These are phyloP conservation scores for Anas platyrhynchos DNA, from an alignment of 2,113 vertebrate genomes.

Conservation along the genomic window DNA sequence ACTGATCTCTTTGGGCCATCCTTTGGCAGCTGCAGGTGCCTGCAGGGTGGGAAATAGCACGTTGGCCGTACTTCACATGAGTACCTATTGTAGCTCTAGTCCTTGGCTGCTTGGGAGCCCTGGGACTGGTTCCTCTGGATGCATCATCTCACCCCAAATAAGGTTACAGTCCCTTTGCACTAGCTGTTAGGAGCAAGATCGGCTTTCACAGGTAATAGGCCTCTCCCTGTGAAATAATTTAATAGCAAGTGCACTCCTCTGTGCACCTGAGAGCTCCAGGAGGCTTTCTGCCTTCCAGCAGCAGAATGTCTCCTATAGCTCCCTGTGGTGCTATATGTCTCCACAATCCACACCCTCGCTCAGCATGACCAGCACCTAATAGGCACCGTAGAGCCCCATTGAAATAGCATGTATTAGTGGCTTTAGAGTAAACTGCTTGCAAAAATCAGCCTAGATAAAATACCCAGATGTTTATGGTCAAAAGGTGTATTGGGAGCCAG, in stretches of 20 bases:
- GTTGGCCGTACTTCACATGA: fast-evolving
- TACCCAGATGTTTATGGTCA: conserved; percentile 61
- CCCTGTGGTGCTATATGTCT: neutral
- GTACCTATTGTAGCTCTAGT: neutral
- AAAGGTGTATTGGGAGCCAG: conserved; percentile 54
- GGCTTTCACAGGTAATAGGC: neutral
- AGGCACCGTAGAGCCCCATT: conserved; percentile 1
- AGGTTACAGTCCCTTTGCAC: neutral
- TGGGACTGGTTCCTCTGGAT: neutral
- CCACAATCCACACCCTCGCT: neutral
- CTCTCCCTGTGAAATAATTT: conserved; percentile 36
- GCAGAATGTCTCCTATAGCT: conserved; percentile 19
- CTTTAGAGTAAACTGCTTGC: conserved; percentile 47
- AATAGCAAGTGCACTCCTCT: neutral
- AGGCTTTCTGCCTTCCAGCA: conserved; percentile 36
- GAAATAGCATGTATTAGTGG: conserved; percentile 18
- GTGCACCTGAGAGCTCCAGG: conserved; percentile 19
- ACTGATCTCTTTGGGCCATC: neutral
- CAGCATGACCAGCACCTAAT: conserved; percentile 28
- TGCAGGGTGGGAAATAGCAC: neutral
- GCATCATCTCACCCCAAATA: neutral
- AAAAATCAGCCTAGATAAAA: conserved; percentile 59
- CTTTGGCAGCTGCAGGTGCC: neutral
- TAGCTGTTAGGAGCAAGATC: neutral
- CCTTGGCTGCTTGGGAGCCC: neutral